These are phyloP conservation scores for Eriocheir sinensis DNA, from an alignment of 1,140 invertebrate species.

Conservation along the genomic window DNA sequence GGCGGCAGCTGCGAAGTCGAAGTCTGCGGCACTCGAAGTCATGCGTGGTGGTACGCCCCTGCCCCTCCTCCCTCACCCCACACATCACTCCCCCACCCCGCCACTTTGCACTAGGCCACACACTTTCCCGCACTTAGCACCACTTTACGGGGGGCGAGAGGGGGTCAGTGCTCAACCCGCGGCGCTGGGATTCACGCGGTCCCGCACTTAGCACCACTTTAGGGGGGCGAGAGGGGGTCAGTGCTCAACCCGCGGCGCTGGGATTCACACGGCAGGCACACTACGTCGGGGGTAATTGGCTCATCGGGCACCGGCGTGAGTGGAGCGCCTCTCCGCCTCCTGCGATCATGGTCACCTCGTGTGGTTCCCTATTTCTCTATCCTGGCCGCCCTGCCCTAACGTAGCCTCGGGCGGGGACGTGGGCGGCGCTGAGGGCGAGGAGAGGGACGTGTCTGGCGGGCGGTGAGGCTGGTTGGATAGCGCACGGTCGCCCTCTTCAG, in stretches of 20 bases:
- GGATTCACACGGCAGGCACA: constrained; percentile 16
- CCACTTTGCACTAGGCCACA: constrained; percentile 25
- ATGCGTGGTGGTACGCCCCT: not conserved
- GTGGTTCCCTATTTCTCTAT: not conserved
- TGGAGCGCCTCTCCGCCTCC: not conserved
- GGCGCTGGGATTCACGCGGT: constrained; percentile 34
- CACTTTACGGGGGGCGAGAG: not conserved
- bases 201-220: constrained; percentile 23
- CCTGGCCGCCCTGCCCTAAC: not conserved
- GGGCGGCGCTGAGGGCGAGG: not conserved
- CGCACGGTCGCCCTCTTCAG: constrained; percentile 48
- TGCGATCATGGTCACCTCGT: not conserved
- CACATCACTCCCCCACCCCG: not conserved
- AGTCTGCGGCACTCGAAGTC: not conserved
- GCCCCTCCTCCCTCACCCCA: not conserved
- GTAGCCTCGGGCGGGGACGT: not conserved
- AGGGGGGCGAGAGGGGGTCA: not conserved
- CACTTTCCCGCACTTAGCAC: constrained; percentile 31
- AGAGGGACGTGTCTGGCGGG: not conserved
- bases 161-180: not conserved
- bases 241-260: not conserved
- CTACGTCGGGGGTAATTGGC: constrained; percentile 44
- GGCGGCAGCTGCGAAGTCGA: too few relatives aligned
- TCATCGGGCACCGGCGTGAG: constrained; percentile 20
- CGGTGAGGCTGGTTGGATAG: not conserved